Evolutionary conservation across 2,113 vertebrate species (phyloP).

Genomic region (Scomber scombrus): DNA sequence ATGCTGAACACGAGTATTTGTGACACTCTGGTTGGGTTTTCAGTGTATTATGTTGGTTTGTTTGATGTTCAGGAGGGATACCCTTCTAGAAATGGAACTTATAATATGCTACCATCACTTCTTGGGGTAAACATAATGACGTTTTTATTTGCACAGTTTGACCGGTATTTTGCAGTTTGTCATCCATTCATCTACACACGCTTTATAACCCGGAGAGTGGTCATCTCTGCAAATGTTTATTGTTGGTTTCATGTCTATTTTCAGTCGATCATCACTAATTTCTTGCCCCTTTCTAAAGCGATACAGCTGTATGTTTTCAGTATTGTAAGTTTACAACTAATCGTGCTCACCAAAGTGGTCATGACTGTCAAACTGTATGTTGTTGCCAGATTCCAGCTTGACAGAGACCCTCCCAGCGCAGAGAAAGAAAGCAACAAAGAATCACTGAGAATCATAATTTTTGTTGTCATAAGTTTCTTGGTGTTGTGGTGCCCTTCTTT

Average conservation of each 20-base stretch:
- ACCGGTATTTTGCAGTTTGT: constrained; percentile 75
- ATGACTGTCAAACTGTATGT: constrained; percentile 84
- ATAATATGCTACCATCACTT: constrained; percentile 64
- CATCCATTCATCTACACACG: constrained; percentile 70
- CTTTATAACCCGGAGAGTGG: constrained; percentile 8
- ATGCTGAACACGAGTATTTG: constrained; percentile 80
- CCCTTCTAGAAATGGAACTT: constrained; percentile 67
- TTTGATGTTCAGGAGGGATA: constrained; percentile 75
- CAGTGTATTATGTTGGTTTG: constrained; percentile 3
- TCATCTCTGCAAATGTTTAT: constrained; percentile 9
- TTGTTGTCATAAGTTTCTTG: constrained; percentile 79
- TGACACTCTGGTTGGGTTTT: constrained; percentile 45
- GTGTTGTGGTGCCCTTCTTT: constrained; percentile 81
- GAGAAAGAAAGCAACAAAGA: constrained; percentile 78
- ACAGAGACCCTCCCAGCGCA: constrained; percentile 67
- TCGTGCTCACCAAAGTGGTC: constrained; percentile 75
- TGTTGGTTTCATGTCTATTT: constrained; percentile 19
- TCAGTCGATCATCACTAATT: neutral
- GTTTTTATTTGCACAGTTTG: constrained; percentile 76
- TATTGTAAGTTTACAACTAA: constrained; percentile 55
- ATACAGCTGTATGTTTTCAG: constrained; percentile 62
- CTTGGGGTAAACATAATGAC: constrained; percentile 77
- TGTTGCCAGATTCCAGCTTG: constrained; percentile 76
- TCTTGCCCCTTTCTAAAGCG: constrained; percentile 63
- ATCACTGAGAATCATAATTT: constrained; percentile 77